Conservation (phyloP, 2,888 invertebrate genomes). For the Pelosia muscerda region DNA sequence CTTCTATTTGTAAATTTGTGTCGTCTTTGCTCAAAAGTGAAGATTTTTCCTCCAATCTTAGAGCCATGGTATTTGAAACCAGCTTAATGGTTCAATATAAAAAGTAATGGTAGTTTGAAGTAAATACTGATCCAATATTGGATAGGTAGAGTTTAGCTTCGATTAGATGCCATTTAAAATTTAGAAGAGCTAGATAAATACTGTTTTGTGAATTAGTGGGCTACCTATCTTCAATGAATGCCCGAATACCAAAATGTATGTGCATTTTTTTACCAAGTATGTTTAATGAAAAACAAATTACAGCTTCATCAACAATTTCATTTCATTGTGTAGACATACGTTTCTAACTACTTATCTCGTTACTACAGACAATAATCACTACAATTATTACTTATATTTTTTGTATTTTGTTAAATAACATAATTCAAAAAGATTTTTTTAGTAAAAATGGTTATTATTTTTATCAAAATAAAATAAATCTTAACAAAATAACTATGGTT, state of each 20-base stretch:
- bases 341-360: neutral
- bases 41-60: slow-evolving; percentile 52
- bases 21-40: slow-evolving; percentile 71
- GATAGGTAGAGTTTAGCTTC: slow-evolving; percentile 42
- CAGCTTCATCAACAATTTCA: neutral
- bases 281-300: neutral
- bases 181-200: slow-evolving; percentile 68
- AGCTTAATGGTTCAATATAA: slow-evolving; percentile 40
- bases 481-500: slow-evolving; percentile 1
- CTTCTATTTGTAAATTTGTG: slow-evolving; percentile 65
- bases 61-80: slow-evolving; percentile 30
- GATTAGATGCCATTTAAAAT: slow-evolving; percentile 52
- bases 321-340: neutral
- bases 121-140: slow-evolving; percentile 35
- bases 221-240: slow-evolving; percentile 28
- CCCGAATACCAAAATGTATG: too few species aligned
- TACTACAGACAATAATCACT: neutral
- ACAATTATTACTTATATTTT: neutral
- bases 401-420: neutral
- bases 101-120: slow-evolving; percentile 42
- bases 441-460: too few species aligned
- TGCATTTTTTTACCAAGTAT: neutral
- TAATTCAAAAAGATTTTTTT: neutral
- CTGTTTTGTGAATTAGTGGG: slow-evolving; percentile 47
- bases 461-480: neutral